Evolutionary conservation across 2,797 vertebrate genomes (phyloP).

Genomic region (Manis pentadactyla): DNA sequence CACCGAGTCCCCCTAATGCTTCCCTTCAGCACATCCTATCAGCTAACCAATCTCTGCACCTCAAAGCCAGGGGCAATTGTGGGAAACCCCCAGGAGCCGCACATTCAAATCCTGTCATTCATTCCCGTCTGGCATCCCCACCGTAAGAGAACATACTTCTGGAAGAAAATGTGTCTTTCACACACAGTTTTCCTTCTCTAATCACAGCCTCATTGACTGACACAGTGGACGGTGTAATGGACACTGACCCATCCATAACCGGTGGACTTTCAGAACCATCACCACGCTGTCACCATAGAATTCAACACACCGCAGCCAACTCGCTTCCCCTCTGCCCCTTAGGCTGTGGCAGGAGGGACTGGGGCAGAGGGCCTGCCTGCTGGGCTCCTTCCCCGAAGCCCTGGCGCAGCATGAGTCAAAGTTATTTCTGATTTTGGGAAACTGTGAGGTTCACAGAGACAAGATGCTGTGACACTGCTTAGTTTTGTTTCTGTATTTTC

Average conservation of each 20-base stretch:
- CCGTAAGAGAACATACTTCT: neutral
- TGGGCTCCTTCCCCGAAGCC: neutral
- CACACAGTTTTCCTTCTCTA: neutral
- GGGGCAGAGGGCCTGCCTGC: neutral
- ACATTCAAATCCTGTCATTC: neutral
- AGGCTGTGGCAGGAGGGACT: too few species aligned
- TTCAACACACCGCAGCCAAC: too few species aligned
- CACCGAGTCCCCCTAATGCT: neutral
- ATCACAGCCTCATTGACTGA: neutral
- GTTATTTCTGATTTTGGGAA: neutral
- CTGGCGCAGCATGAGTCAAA: neutral
- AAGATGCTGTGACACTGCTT: neutral
- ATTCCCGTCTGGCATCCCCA: neutral
- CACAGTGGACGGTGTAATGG: neutral
- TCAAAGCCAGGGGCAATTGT: neutral
- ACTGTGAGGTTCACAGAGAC: neutral
- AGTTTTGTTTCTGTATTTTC: slow-evolving; percentile 13
- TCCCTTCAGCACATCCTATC: neutral
- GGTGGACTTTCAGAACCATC: neutral
- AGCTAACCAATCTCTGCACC: neutral
- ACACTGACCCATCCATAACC: fast-evolving
- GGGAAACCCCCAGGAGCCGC: neutral
- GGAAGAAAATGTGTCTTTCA: neutral
- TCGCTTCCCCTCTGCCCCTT: neutral
- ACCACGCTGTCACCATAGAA: neutral